Conservation (phyloP, 2,797 vertebrate genomes). For the Chrosomus eos region DNA sequence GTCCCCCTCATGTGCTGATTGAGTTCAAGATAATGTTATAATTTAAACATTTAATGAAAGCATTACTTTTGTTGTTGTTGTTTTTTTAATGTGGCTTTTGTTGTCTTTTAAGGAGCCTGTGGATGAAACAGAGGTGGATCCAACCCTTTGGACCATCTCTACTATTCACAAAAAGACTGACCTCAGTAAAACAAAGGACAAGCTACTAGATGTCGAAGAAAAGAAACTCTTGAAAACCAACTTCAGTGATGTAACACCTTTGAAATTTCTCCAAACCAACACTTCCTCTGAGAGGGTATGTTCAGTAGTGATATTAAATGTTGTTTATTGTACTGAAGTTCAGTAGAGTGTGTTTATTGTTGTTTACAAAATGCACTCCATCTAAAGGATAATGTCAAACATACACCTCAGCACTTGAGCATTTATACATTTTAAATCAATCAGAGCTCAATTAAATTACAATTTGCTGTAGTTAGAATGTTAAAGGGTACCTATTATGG, state of each 20-base stretch:
- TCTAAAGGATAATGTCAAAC: neutral
- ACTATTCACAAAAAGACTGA: conserved; percentile 35
- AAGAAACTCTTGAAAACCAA: conserved; percentile 37
- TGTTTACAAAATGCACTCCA: neutral
- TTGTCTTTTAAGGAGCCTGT: conserved; percentile 64
- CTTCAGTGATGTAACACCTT: conserved; percentile 50
- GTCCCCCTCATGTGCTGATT: neutral
- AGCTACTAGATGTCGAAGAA: conserved; percentile 44
- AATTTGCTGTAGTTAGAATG: neutral
- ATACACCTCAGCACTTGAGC: no score
- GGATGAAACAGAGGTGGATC: conserved; percentile 62
- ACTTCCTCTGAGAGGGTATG: conserved; percentile 68
- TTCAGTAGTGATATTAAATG: neutral
- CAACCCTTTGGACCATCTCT: conserved; percentile 54
- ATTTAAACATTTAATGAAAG: neutral
- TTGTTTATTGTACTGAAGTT: neutral
- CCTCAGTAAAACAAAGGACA: conserved; percentile 33
- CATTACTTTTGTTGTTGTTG: neutral
- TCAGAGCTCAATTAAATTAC: neutral
- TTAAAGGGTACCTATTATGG: no score
- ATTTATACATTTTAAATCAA: neutral
- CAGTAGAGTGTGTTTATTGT: neutral
- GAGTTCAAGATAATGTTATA: neutral
- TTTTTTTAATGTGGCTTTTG: neutral
- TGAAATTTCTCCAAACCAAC: conserved; percentile 60